Conservation (phyloP, 23 tunicate species). For the Ascidia mentula region DNA sequence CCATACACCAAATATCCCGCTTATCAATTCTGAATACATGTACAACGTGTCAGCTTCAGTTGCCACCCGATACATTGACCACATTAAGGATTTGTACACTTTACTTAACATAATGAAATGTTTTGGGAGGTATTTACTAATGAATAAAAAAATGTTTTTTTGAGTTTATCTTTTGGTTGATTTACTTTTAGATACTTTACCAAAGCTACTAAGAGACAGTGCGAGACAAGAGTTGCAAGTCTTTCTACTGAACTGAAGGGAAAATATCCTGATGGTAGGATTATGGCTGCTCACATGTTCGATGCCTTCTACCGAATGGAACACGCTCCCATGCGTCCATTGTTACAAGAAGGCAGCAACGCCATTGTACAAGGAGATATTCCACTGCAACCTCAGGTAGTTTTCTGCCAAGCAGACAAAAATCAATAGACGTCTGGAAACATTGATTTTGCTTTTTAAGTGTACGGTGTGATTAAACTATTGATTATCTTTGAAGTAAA, state of each 20-base stretch:
- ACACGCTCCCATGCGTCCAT: slow-evolving; percentile 60
- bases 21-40: slow-evolving; percentile 86
- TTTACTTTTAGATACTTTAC: slow-evolving; percentile 64
- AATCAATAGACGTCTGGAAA: too few species aligned
- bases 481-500: too few species aligned
- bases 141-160: too few species aligned
- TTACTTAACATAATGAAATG: slow-evolving; percentile 87
- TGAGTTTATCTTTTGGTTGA: background rate
- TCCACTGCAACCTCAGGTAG: slow-evolving; percentile 80
- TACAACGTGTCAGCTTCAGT: slow-evolving; percentile 87
- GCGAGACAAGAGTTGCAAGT: slow-evolving; percentile 45
- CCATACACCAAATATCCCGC: slow-evolving; percentile 88
- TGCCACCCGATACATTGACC: slow-evolving; percentile 58
- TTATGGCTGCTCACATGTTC: slow-evolving; percentile 95
- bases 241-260: slow-evolving; percentile 34
- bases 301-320: slow-evolving; percentile 96
- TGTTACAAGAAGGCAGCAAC: slow-evolving; percentile 64
- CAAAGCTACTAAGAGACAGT: slow-evolving; percentile 61
- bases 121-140: slow-evolving; percentile 65
- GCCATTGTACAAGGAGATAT: slow-evolving; percentile 49
- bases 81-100: slow-evolving; percentile 79
- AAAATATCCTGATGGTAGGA: slow-evolving; percentile 78
- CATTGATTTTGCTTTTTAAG: too few species aligned
- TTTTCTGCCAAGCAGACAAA: too few species aligned
- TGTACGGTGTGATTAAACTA: too few species aligned